Base-by-base conservation (phyloP, 2,888 invertebrate species). In the Anthrax anthrax region DNA sequence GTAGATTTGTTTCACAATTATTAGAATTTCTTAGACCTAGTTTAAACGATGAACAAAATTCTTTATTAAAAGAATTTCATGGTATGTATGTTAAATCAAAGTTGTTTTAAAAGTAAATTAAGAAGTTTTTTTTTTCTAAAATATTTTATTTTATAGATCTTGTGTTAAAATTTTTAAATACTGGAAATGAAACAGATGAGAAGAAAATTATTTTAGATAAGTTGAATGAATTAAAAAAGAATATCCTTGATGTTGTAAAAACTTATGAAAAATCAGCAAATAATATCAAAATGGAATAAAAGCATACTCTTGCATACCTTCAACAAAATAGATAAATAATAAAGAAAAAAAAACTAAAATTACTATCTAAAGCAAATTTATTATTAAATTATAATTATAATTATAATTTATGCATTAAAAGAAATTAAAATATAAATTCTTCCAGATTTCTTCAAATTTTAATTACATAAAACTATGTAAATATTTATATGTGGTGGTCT, bases 1-100 rank as follows among this genome's bases (percentile, higher is more conserved):
- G 97, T 0, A 81, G 89, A 63, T 91, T 91, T 70, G 90, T 97
- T 13, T 81, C 90, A 1, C 72, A 80, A 17, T 76, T 96, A 54
- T 72, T 95, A 40, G 61, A 73, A 1, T 84, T 78, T 63, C 72
- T 96, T 44, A 79, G 81, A 53, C 71, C 75, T 18, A 77, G 79
- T 55, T 65, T 95, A 43, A 76, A 75, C 50, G 71, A 73, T 19
- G 80, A 84, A 8, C 76, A 83, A 47, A 75, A 75, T 60, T 63
- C 72, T 2, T 68, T 75, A 47, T 71, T 95, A 2, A 74, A 77
- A 39, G 70, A 72, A 43, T 88, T 81, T 66, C 86, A 92, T 72
- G 90, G 91, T 91, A 69, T 65, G 69, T 60, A 52, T 43, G 34
- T 34, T 23, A 23, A 6, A 6, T 23, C 23, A 23, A 23, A 39